Base-by-base conservation (phyloP, 2,888 invertebrate species). In the Gerris lacustris region DNA sequence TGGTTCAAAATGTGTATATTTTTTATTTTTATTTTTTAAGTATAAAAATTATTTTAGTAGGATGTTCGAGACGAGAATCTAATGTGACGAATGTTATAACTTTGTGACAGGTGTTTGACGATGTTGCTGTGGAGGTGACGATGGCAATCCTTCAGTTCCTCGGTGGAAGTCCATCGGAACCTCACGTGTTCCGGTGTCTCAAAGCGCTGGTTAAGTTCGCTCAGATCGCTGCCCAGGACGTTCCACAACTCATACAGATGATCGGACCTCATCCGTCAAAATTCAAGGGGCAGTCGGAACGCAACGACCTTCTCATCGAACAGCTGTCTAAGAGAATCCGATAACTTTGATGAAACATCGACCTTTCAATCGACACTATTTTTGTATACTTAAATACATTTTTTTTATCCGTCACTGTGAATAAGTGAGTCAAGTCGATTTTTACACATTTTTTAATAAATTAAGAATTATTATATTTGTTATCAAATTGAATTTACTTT, bases 131-230 rank as follows among this genome's bases (percentile, higher is more conserved):
- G 72, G 95, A 95, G 82, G 82, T 95, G 79, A 88, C 92, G 67
- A 92, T 95, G 91, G 94, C 94, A 69, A 83, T 94, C 78, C 85
- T 95, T 75, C 94, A 95, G 83, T 93, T 88, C 82, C 88, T 94
- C 83, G 89, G 88, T 79, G 85, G 86, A 71, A 86, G 86, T 71
- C 89, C 87, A 79, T 82, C 82, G 47, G 94, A 94, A 82, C 91
- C 92, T 79, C 87, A 89, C 76, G 84, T 91, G 77, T 91, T 84
- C 83, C 87, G 92, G 74, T 88, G 89, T 74, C 85, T 92, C 82
- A 89, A 88, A 77, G 89, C 94, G 0, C 83, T 95, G 75, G 86
- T 88, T 15, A 83, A 87, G 73, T 89, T 90, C 78, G 87, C 86
- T 72, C 84, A 87, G 79, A 89, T 93, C 78, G 91, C 92, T 63